Evolutionary conservation across 2,888 invertebrate species (phyloP).

Genomic region (Reticulitermes lucifugus): DNA sequence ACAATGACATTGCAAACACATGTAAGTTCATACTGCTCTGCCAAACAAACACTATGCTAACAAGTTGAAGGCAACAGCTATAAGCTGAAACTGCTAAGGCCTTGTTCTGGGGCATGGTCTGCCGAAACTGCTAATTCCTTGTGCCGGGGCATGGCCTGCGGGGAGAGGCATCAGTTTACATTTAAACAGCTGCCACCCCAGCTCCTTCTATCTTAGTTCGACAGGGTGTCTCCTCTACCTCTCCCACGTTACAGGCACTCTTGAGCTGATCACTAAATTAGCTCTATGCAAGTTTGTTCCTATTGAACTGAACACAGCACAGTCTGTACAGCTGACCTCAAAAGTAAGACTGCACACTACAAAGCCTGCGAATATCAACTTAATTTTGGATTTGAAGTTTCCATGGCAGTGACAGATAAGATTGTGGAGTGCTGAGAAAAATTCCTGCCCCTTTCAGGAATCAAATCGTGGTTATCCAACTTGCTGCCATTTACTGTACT

Average conservation of each 20-base stretch:
- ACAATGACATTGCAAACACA: neutral
- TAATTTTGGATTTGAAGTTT: too few relatives aligned
- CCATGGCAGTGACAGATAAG: too few relatives aligned
- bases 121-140: neutral
- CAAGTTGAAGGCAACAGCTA: neutral
- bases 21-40: neutral
- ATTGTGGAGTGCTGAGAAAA: too few relatives aligned
- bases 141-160: neutral
- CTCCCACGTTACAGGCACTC: neutral
- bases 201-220: neutral
- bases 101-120: neutral
- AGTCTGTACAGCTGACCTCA: neutral
- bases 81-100: neutral
- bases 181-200: neutral
- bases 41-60: neutral
- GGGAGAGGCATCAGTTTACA: neutral
- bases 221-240: neutral
- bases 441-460: too few relatives aligned
- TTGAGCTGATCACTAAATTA: constrained; percentile 13
- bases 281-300: neutral
- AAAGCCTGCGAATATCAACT: too few relatives aligned
- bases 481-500: too few relatives aligned
- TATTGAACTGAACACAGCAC: neutral
- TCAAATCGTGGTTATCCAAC: too few relatives aligned
- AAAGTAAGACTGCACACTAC: neutral